phyloP scores from a whole-genome alignment of 2,113 vertebrate genomes.

The Saimiri boliviensis region DNA sequence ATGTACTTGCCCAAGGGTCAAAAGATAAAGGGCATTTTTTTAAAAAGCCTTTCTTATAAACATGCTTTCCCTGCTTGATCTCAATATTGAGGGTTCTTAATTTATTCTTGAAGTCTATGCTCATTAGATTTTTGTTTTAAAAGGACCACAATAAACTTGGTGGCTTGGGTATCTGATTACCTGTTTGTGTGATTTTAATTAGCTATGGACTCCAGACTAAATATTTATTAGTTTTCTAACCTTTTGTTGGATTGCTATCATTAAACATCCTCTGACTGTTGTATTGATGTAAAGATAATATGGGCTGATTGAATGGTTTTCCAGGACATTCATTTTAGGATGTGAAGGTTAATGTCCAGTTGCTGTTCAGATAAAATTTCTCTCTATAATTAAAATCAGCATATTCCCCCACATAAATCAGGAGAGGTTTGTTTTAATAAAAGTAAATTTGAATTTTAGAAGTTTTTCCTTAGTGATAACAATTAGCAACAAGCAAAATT shows the following conservation, averaged over 20 bases:
- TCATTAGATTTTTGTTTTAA: slow-evolving; percentile 39
- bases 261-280: background rate
- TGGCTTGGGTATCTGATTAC: slow-evolving; percentile 10
- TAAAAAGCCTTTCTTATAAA: background rate
- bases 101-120: background rate
- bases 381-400: slow-evolving; percentile 54
- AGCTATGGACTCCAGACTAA: background rate
- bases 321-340: slow-evolving; percentile 57
- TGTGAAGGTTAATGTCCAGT: slow-evolving; percentile 51
- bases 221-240: slow-evolving; percentile 59
- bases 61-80: background rate
- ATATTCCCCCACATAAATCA: background rate
- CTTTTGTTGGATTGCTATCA: background rate
- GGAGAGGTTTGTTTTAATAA: background rate
- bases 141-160: slow-evolving; percentile 14
- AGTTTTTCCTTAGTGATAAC: background rate
- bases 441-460: background rate
- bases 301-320: slow-evolving; percentile 39
- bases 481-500: background rate
- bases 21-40: background rate
- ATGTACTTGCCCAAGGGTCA: background rate
- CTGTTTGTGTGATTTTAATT: slow-evolving; percentile 55
- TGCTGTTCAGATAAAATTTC: slow-evolving; percentile 54
- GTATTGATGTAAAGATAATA: slow-evolving; percentile 53
- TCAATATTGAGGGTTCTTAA: background rate